Conservation (phyloP, 1,140 invertebrate genomes). For the Pristionchus pacificus region DNA sequence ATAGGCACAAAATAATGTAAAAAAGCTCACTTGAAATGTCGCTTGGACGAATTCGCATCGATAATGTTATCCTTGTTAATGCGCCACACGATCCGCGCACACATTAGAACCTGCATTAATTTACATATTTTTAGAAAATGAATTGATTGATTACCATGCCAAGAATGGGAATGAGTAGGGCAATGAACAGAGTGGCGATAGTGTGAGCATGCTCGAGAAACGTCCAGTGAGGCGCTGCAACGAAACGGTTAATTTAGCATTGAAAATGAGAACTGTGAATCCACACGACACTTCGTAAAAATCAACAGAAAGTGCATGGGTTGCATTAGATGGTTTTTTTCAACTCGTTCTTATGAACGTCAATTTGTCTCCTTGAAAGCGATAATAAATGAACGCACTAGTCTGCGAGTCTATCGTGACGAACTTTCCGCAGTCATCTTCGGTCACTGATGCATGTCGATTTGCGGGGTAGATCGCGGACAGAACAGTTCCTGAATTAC, state of each 20-base stretch:
- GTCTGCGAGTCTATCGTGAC: too few relatives aligned
- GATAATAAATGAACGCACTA: too few relatives aligned
- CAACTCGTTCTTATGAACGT: too few relatives aligned
- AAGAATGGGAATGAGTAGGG: neutral
- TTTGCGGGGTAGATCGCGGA: constrained; percentile 50
- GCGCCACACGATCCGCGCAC: constrained; percentile 43
- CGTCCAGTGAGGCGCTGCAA: neutral
- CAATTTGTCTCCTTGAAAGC: too few relatives aligned
- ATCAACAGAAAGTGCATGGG: constrained; percentile 47
- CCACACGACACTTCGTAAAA: too few relatives aligned
- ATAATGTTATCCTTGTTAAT: constrained; percentile 6
- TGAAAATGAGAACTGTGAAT: too few relatives aligned
- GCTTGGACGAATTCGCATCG: too few relatives aligned
- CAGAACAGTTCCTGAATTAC: constrained; percentile 29
- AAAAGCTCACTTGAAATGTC: too few relatives aligned
- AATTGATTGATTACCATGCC: neutral
- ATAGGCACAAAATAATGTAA: too few relatives aligned
- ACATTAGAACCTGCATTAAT: constrained; percentile 41
- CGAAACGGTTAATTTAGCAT: too few relatives aligned
- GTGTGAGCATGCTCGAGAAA: neutral
- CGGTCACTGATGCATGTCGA: constrained; percentile 29
- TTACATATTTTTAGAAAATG: neutral
- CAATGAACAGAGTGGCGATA: neutral
- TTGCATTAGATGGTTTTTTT: constrained; percentile 45
- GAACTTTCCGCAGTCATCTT: constrained; percentile 29